phyloP scores from a whole-genome alignment of 2,797 vertebrate species.

The Tarsius wallacei region DNA sequence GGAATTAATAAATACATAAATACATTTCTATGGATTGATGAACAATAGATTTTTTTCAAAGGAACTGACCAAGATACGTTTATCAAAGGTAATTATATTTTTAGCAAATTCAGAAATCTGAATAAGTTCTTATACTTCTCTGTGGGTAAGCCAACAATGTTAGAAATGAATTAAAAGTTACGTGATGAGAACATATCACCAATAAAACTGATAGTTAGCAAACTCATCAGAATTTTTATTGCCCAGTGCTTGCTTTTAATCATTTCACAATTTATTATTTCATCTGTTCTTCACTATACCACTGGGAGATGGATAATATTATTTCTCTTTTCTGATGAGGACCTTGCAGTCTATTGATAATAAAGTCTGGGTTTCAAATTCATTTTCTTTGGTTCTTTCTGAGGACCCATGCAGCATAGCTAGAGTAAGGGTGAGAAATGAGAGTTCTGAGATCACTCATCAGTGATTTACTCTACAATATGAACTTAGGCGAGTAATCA shows the following conservation, averaged over 20 bases:
- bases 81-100: not conserved
- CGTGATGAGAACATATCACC: not conserved
- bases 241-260: not conserved
- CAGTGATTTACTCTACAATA: not conserved
- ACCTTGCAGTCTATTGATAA: not conserved
- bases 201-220: not conserved
- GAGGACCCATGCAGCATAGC: rapidly evolving
- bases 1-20: not conserved
- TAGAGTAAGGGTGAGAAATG: not conserved
- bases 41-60: not conserved
- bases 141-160: not conserved
- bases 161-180: not conserved
- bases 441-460: not conserved
- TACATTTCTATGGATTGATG: not conserved
- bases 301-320: rapidly evolving
- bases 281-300: not conserved
- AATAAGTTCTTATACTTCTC: not conserved
- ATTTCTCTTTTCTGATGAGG: not conserved
- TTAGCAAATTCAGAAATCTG: not conserved
- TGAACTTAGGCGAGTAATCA: not conserved
- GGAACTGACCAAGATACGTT: not conserved
- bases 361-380: not conserved
- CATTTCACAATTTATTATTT: not conserved
- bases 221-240: not conserved
- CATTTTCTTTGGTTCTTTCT: not conserved